Evolutionary conservation across 2,888 invertebrate genomes (phyloP), one percentile per base, ranked within the genome.

Genomic region (Polyommatus icarus): DNA sequence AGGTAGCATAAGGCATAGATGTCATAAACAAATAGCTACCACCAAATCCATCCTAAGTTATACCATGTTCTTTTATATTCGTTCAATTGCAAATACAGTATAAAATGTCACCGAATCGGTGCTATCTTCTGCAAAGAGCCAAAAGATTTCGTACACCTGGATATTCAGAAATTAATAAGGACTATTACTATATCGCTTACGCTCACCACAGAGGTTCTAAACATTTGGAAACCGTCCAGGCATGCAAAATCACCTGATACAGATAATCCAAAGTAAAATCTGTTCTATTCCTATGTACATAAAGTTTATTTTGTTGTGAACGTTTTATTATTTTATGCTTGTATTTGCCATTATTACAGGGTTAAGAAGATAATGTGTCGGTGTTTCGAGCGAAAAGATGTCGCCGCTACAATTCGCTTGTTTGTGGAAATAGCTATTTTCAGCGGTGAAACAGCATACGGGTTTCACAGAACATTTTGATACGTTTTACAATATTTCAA

Each of bases 221-320:
- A 79, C 80, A 80, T 82, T 84, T 84, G 84, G 84, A 84, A 78
- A 77, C 79, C 78, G 82, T 84, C 84, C 84, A 84, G 82, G 79
- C 80, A 76, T 77, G 76, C 78, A 81, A 79, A 73, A 46, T n/a
- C 46, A 80, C 46, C 76, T 73, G 76, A 77, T 57, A 78, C 20
- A 57, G 24, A 73, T 50, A n/a, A 3, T 29, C 0, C 24, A 73
- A 50, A 46, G 20, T 15, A 50, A 7, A 73, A 46, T 73, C 24
- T 40, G 29, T 73, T 46, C 20, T 73, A 73, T 46, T 3, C 7
- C 46, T 1, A 18, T 61, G 15, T 0, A 20, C 5, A 15, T 46
- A 73, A 46, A 24, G 73, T 46, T 50, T 12, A 50, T 50, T 46
- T 73, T 50, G 8, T 46, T 50, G 1, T 1, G 59, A 59, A n/a